Percentiles rank a stretch among this genome's conserved stretches.
Conservation (phyloP, 2,797 vertebrate species). For the Gadopsis marmoratus region DNA sequence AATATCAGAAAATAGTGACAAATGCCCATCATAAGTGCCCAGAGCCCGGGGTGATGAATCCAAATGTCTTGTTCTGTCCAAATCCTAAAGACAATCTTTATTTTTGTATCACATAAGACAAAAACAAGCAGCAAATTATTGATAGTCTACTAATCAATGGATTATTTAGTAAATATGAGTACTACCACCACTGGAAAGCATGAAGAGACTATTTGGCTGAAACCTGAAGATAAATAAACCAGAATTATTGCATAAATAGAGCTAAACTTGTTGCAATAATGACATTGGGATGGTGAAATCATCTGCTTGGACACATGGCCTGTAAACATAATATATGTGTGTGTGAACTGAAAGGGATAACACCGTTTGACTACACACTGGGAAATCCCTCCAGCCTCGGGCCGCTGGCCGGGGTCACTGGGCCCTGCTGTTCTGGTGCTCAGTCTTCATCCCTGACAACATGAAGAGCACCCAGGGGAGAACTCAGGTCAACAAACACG, state of each 20-base stretch:
- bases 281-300: too few relatives aligned
- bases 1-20: neutral
- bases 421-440: conserved; percentile 11
- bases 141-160: neutral
- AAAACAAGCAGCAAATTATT: conserved; percentile 6
- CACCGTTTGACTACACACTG: conserved; percentile 23
- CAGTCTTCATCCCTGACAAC: conserved; percentile 32
- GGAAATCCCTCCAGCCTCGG: conserved; percentile 41
- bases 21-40: neutral
- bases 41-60: neutral
- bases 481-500: conserved; percentile 38
- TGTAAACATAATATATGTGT: conserved; percentile 17
- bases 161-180: neutral
- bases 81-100: neutral
- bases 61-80: neutral
- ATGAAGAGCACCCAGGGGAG: conserved; percentile 16
- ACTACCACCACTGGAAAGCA: neutral
- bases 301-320: conserved; percentile 12
- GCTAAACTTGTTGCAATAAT: neutral
- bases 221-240: neutral
- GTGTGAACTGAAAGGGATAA: conserved; percentile 4
- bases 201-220: neutral
- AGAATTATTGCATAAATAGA: neutral
- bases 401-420: conserved; percentile 32
- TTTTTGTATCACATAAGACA: neutral